A percentile compares a stretch with the other conserved stretches of the same genome.
These are phyloP conservation scores for Musca domestica DNA, from an alignment of 1,140 invertebrate genomes.

Conservation along the genomic window DNA sequence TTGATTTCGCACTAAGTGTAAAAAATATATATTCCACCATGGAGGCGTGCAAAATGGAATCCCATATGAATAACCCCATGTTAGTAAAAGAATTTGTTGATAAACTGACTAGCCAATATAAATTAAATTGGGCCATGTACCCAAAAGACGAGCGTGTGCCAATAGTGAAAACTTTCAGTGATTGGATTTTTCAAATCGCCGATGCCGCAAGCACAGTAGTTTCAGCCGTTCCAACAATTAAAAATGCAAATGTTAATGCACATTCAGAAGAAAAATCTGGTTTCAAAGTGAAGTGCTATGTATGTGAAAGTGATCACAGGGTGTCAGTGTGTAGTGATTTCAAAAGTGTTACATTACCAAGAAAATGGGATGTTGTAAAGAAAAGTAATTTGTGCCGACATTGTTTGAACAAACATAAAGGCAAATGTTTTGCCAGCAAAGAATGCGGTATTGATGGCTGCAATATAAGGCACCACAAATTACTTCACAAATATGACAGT, in stretches of 20 bases:
- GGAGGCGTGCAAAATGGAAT: slow-evolving; percentile 3
- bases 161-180: background rate
- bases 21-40: slow-evolving; percentile 17
- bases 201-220: background rate
- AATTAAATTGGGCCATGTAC: slow-evolving; percentile 15
- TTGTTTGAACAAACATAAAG: background rate
- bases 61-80: slow-evolving; percentile 7
- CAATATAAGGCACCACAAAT: background rate
- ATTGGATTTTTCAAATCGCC: background rate
- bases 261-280: background rate
- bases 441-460: slow-evolving; percentile 17
- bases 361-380: slow-evolving; percentile 3
- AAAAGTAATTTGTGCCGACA: slow-evolving; percentile 3
- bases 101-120: slow-evolving; percentile 4
- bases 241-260: no score
- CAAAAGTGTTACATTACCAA: background rate
- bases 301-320: no score
- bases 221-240: no score
- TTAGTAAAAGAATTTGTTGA: slow-evolving; percentile 8
- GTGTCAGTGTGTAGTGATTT: background rate
- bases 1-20: slow-evolving; percentile 14
- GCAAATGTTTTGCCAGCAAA: slow-evolving; percentile 2
- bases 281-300: no score
- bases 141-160: background rate
- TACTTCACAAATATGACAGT: background rate